A percentile compares a stretch with the other conserved stretches of the same genome.
Conservation (phyloP, 2,888 invertebrate species). For the Yponomeuta evonymella region DNA sequence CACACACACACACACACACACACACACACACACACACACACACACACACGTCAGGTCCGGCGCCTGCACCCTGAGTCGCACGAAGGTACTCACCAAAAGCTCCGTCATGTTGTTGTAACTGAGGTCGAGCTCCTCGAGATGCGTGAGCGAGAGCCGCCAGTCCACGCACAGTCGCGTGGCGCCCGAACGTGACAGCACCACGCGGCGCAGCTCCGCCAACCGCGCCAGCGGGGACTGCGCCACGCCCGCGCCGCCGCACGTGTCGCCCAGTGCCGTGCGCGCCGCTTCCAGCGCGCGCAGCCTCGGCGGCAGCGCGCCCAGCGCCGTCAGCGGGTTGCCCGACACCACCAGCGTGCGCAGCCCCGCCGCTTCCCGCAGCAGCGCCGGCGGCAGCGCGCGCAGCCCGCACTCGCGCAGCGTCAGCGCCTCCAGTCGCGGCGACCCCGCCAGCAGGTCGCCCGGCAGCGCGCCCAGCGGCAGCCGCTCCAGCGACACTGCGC, state of each 20-base stretch:
- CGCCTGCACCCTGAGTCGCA: neutral
- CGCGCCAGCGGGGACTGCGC: slow-evolving; percentile 24
- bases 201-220: slow-evolving; percentile 20
- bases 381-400: slow-evolving; percentile 5
- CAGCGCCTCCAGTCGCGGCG: slow-evolving; percentile 19
- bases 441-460: slow-evolving; percentile 19
- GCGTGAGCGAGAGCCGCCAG: slow-evolving; percentile 24
- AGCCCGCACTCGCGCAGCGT: slow-evolving; percentile 4
- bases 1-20: no score
- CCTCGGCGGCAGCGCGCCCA: slow-evolving; percentile 22
- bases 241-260: slow-evolving; percentile 19
- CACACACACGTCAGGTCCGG: slow-evolving; percentile 17
- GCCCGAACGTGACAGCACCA: slow-evolving; percentile 22
- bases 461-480: slow-evolving; percentile 19
- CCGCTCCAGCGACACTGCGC: slow-evolving; percentile 16
- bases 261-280: slow-evolving; percentile 31
- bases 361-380: slow-evolving; percentile 13
- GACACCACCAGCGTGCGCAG: slow-evolving; percentile 23
- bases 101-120: slow-evolving; percentile 25
- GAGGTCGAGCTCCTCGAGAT: slow-evolving; percentile 27
- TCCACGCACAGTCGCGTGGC: slow-evolving; percentile 26
- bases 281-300: slow-evolving; percentile 22
- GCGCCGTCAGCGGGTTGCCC: slow-evolving; percentile 20
- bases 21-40: neutral
- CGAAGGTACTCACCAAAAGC: slow-evolving; percentile 20